Base-by-base conservation (phyloP, 1,140 invertebrate species). In the Drosophila miranda region DNA sequence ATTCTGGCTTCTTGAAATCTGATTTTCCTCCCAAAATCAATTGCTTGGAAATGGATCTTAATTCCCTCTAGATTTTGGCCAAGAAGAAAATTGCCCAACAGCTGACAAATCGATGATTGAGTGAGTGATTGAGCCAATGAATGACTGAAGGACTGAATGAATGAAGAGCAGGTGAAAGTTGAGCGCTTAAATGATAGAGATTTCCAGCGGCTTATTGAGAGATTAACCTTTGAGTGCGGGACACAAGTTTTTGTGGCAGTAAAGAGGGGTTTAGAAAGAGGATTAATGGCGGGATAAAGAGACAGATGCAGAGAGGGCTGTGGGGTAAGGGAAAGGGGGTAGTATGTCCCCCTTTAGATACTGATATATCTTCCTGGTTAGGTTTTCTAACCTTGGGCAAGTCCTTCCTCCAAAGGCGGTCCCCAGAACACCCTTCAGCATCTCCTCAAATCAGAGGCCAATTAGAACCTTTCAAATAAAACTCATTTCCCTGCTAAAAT, bases 41-140 rank as follows among this genome's bases (percentile, higher is more conserved):
- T 70, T 70, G 67, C 38, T 58, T 59, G 67, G 67, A 70, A 70
- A 70, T 70, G 45, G 3, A 59, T 70, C 46, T 70, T 70, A 70
- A 70, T 58, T 44, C 53, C 64, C 41, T 59, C 50, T 41, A 58
- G 63, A 70, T 3, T 34, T 34, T 34, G 30, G 9, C 16, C 8
- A 14, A 4, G 4, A 23, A 21, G 44, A 68, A 69, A 58, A 50
- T 58, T 23, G 13, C 62, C 62, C 49, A 19, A 44, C 11, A 42
- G 43, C 62, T 56, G 62, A 68, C 51, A 68, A 68, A 68, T 68
- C 64, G 51, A 68, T 68, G 64, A 68, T 56, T 68, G 64, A 67
- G 64, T 54, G 30, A 67, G 61, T 66, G 60, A 66, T 66, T 62
- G 48, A 54, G 16, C 54, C 23, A 49, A 55, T 53, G 62, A 52